Evolutionary conservation across 2,797 vertebrate species (phyloP), one percentile per base, ranked within the genome.

Genomic region (Podarcis lilfordi): DNA sequence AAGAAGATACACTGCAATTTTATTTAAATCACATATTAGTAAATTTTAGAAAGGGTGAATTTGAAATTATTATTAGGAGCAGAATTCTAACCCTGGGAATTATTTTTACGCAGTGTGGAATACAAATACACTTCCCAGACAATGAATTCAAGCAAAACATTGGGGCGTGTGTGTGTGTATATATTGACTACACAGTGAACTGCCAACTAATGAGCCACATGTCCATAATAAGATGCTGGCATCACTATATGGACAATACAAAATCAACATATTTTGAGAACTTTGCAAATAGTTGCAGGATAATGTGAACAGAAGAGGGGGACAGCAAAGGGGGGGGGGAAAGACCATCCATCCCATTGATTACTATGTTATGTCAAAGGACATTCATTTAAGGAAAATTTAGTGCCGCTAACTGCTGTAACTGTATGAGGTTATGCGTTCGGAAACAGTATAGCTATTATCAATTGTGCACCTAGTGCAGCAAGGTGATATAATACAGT

Each of bases 261-360:
- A 88, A 91, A 87, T 10, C 35, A 5, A 1, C 93, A 87, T 88
- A 37, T 43, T 87, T 21, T 75, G 4, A 86, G 10, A 88, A 88
- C 85, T 86, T 69, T 81, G 69, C 21, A 19, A 78, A 74, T n/a
- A 21, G 15, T 2, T 43, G 78, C 76, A 40, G 68, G 40, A 21
- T 21, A 81, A 19, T 17, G 37, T 83, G 69, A 90, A 92, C 55
- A 5, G 55, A 80, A 88, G 1, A 85, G 75, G 23, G 77, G 85
- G 4, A 0, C 15, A 37, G 4, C 83, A 71, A 8, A 76, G 2
- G 50, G 0, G 2, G 0, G 2, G 50, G 0, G 25, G 61, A 29
- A 61, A 8, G 59, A 1, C 55, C 0, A 27, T 61, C 69, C 1
- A 40, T n/a, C 55, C 35, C 27, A 25, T n/a, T 78, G 45, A 27